Evolutionary conservation across 2,888 invertebrate species (phyloP), one percentile per base, ranked within the genome.

Genomic region (Mactromeris polynyma): DNA sequence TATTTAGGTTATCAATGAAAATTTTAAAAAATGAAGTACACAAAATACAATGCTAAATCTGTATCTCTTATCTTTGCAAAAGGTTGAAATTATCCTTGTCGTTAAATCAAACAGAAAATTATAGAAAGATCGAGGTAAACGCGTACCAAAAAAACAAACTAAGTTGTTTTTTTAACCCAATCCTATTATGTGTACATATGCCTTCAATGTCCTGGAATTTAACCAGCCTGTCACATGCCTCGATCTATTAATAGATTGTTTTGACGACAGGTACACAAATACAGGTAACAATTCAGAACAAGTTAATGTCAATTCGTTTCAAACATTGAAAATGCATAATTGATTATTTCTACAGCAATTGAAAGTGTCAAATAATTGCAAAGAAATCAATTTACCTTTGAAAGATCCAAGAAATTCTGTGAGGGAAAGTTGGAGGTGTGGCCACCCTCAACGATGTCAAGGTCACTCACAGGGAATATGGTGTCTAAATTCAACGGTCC

Each of bases 401-500:
- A 90, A 82, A 86, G 69, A 81, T 88, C 90, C 54, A 84, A 54
- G 73, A 81, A 88, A 54, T 84, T 78, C 54, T 69, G 80, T n/a
- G 31, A 64, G 80, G 69, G 87, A 58, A 42, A 38, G 81, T 77
- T 84, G 90, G 87, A 89, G 88, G 86, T 86, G 89, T 91, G 87
- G 80, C 84, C 85, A 36, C 73, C 26, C 81, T 92, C 92, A 19
- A 91, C 89, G 46, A 89, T 86, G 83, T 90, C 91, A 85, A 92
- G 89, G 81, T 89, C 91, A 82, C 91, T 89, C 26, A 86, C 88
- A 38, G 89, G 64, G 58, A 92, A 88, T 33, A 90, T 88, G 36
- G 85, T 90, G 83, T 93, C 93, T 78, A 87, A 87, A 36, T 84
- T 90, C n/a, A 89, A 80, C 40, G 88, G 87, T 14, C 91, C 93